Percentiles rank a stretch among this genome's conserved stretches.
These are phyloP conservation scores for Steromphala cineraria DNA, from an alignment of 2,888 invertebrate species.

Conservation along the genomic window DNA sequence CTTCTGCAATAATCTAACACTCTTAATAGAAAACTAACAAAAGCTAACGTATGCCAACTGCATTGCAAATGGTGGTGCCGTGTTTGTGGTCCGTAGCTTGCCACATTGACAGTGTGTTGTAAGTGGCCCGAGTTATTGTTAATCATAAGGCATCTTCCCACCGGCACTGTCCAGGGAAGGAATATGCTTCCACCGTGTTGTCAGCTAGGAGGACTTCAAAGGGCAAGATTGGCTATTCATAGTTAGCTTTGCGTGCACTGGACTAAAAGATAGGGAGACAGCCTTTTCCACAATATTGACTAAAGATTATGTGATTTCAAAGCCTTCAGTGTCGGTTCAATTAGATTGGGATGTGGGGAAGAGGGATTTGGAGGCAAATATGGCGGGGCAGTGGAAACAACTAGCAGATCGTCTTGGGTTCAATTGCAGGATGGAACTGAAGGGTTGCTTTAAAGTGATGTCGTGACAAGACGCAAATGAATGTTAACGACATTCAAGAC, in stretches of 20 bases:
- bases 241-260: conserved; percentile 6
- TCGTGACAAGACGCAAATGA: background rate
- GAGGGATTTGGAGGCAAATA: background rate
- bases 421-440: background rate
- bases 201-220: background rate
- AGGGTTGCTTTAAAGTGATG: background rate
- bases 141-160: background rate
- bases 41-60: background rate
- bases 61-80: background rate
- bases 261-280: background rate
- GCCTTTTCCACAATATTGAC: conserved; percentile 12
- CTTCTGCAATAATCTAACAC: background rate
- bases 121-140: conserved; percentile 3
- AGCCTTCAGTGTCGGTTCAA: conserved; percentile 10
- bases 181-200: background rate
- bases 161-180: background rate
- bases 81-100: background rate
- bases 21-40: conserved; percentile 12
- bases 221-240: background rate
- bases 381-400: background rate
- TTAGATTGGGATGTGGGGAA: background rate
- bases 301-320: conserved; percentile 19
- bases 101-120: background rate
- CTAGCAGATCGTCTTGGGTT: background rate
- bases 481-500: background rate